These are phyloP conservation scores for Epizoanthus scotinus DNA, from an alignment of 92 coral and sea anemone species.

Conservation along the genomic window DNA sequence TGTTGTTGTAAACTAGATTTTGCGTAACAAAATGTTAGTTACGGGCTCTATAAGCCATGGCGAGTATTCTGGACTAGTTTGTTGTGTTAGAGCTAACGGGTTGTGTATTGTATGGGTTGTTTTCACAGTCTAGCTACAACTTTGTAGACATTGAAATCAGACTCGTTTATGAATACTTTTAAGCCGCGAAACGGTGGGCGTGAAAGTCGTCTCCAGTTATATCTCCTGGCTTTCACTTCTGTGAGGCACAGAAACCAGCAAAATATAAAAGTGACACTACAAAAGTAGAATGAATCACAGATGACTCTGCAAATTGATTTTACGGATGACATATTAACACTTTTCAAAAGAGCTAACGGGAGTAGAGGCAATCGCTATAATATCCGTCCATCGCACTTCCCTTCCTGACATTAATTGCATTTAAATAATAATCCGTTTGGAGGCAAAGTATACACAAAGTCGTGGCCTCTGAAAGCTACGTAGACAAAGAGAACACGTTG, in stretches of 20 bases:
- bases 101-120: background rate
- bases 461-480: conserved; percentile 59
- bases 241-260: background rate
- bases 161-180: conserved; percentile 39
- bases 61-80: background rate
- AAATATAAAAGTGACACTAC: background rate
- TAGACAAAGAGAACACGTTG: conserved; percentile 83
- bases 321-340: background rate
- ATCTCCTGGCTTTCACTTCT: background rate
- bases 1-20: background rate
- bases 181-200: conserved; percentile 17
- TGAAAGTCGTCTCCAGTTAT: background rate
- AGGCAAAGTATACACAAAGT: conserved; percentile 68
- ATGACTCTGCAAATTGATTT: background rate
- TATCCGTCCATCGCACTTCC: conserved; percentile 21
- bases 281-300: background rate
- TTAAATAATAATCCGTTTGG: conserved; percentile 74
- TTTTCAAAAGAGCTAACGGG: background rate
- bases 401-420: conserved; percentile 70
- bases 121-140: background rate
- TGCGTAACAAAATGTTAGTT: background rate
- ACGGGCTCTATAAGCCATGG: background rate
- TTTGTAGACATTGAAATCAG: conserved; percentile 1
- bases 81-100: background rate
- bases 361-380: background rate